These are phyloP conservation scores for Gymnothorax javanicus DNA, from an alignment of 2,797 vertebrate species.

Conservation along the genomic window DNA sequence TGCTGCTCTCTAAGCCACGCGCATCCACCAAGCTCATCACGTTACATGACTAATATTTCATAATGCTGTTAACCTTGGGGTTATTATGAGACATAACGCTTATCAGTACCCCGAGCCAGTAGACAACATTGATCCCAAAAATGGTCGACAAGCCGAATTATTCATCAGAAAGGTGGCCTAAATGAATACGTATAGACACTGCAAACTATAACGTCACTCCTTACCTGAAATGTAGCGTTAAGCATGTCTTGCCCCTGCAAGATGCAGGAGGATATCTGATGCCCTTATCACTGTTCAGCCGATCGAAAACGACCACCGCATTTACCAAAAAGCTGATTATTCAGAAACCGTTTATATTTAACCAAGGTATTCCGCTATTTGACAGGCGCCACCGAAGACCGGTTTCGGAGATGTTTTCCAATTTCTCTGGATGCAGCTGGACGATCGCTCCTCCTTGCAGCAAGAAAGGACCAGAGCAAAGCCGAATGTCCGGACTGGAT, in stretches of 20 bases:
- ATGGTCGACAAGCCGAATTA: not conserved
- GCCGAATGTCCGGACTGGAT: constrained; percentile 11
- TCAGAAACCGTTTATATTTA: not conserved
- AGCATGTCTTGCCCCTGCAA: not conserved
- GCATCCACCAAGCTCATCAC: not conserved
- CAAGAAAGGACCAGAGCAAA: not conserved
- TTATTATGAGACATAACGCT: not conserved
- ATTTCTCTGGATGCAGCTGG: constrained; percentile 9
- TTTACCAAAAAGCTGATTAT: not conserved
- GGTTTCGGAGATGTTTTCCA: not conserved
- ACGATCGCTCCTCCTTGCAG: constrained; percentile 17
- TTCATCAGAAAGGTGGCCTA: not conserved
- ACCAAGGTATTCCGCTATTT: not conserved
- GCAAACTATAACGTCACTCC: not conserved
- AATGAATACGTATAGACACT: not conserved
- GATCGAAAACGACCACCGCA: not conserved
- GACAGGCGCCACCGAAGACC: not conserved
- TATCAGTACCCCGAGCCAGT: not conserved
- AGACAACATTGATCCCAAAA: not conserved
- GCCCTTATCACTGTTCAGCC: not conserved
- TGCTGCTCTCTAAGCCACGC: not conserved
- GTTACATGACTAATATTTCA: not conserved
- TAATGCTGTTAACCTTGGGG: not conserved
- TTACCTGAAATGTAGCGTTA: constrained; percentile 10
- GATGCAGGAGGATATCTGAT: not conserved